Base-by-base conservation (phyloP, 1,140 invertebrate species). In the Metopolophium dirhodum region DNA sequence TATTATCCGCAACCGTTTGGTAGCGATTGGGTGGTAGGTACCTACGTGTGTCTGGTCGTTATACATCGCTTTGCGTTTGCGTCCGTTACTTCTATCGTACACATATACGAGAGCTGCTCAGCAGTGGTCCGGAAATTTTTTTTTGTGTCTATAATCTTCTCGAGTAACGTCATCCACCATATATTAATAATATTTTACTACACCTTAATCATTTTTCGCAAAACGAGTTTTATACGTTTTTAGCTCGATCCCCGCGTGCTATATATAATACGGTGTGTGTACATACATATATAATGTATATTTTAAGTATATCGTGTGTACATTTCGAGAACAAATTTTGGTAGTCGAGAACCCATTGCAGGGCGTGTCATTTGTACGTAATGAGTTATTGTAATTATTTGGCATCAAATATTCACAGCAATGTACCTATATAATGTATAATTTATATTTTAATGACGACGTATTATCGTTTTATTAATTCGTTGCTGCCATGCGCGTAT, bases 381-480 rank as follows among this genome's bases (percentile, higher is more conserved):
- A 47, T 18, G 30, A 30, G 26, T 47, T 47, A 47, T 47, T 30
- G 26, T 23, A 87, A 45, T 47, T 87, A 87, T 87, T 87, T 87
- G 45, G 45, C 85, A 87, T 87, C 85, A 8, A 49, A 87, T 87
- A 87, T 30, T 87, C 41, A 30, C 23, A 2, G 26, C 45, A 18
- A 47, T 7, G 30, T 47, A 47, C 20, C 20, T 54, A 22, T 54
- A 54, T 54, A 22, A 54, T 22, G 51, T 87, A 87, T 87, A 49
- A 49, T 87, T 87, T 87, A 87, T 87, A 51, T 23, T 54, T 49
- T 87, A 87, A 87, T 49, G 45, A 87, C 85, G 45, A 49, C 85
- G 85, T 87, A 47, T 47, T 20, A 87, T 87, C 85, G 85, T 87
- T 87, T 47, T n/a, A 87, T 47, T 49, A 30, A 87, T 87, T 87